Base-by-base conservation (phyloP, 2,888 invertebrate species). In the Aphidius colemani region DNA sequence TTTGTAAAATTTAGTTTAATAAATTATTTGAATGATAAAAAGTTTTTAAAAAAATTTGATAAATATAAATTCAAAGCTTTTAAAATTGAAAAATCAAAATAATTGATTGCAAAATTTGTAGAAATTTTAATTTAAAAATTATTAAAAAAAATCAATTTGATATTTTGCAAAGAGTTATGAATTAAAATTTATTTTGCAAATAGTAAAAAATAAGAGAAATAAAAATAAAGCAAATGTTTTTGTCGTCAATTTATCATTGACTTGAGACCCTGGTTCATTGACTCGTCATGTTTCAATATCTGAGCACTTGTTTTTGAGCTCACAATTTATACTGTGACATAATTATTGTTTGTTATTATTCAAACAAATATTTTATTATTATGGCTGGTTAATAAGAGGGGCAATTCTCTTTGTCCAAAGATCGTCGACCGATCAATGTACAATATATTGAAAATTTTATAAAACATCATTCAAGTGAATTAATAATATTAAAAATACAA, bases 301-400 rank as follows among this genome's bases (percentile, higher is more conserved):
- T 59, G 48, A 41, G 11, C 58, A 65, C 46, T 61, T 56, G 58
- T 56, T 62, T 56, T 49, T 30, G 65, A 63, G 56, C 56, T 30
- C 64, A 44, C 57, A 57, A 58, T 58, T 67, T 59, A 68, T 67
- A 66, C 70, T 71, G 74, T 74, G 74, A 76, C 75, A 74, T 74
- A 75, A 75, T 75, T 76, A 30, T 30, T 30, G 73, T 75, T 73
- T 72, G 73, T 72, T 73, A 70, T 74, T 74, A 67, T 72, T 67
- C 69, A 72, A 64, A 69, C 65, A 30, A n/a, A 5, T 30, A 30
- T 30, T 5, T 30, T 30, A 30, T 30, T 30, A 30, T 30, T 4
- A 30, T 30, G 3, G 30, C 30, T 30, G 30, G 30, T 30, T 45
- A 57, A 10, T 9, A 48, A 46, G 57, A 46, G 57, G 46, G 57